Percentiles rank a stretch among this genome's conserved stretches.
Conservation (phyloP, 1,140 invertebrate species). For the Dreissena rostriformis region DNA sequence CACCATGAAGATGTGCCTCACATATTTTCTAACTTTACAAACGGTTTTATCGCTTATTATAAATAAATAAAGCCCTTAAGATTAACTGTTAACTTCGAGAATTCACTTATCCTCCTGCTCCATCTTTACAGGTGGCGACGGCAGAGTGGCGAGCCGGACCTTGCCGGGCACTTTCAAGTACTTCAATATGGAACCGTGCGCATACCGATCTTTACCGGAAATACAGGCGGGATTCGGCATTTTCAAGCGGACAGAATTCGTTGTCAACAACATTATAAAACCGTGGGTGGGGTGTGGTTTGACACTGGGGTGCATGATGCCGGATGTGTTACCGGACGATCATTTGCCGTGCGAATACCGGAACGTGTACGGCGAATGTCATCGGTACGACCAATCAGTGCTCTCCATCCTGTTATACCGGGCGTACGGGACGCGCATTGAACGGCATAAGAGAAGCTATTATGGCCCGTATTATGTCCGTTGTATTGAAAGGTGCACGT, state of each 20-base stretch:
- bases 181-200: neutral
- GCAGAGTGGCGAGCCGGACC: neutral
- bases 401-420: neutral
- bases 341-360: neutral
- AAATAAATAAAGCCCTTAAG: neutral
- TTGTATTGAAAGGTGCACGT: no score
- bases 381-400: conserved; percentile 2
- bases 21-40: neutral
- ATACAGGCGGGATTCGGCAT: neutral
- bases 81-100: no score
- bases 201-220: neutral
- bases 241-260: neutral
- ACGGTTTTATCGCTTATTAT: neutral
- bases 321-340: neutral
- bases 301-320: neutral
- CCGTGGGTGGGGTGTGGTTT: conserved; percentile 1
- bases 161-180: neutral
- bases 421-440: neutral
- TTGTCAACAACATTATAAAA: neutral
- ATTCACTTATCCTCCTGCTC: neutral
- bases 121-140: neutral
- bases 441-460: neutral
- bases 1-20: no score
- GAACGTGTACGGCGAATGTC: conserved; percentile 1
- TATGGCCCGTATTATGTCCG: neutral